phyloP scores from a whole-genome alignment of 2,888 invertebrate genomes.

The Spisula solida region DNA sequence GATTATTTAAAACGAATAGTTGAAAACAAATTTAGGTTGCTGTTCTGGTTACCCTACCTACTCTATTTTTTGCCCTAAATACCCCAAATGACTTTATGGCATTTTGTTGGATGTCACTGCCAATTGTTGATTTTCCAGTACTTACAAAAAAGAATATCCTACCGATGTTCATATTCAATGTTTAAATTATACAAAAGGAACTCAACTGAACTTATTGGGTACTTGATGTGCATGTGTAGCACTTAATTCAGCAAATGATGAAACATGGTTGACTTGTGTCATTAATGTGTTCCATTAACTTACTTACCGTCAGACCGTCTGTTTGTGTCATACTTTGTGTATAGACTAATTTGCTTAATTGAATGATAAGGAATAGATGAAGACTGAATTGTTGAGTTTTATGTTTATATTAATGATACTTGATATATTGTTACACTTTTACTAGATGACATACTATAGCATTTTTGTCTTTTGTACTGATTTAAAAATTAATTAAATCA shows the following conservation, averaged over 20 bases:
- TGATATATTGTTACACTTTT: background rate
- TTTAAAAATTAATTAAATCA: background rate
- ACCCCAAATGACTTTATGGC: no score
- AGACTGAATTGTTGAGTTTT: conserved; percentile 10
- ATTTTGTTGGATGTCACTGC: no score
- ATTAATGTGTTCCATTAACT: background rate
- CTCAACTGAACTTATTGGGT: no score
- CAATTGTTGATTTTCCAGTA: no score
- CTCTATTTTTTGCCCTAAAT: no score
- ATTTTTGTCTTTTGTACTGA: background rate
- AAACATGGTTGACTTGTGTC: background rate
- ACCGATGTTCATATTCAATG: no score
- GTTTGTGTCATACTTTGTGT: background rate
- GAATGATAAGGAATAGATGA: background rate
- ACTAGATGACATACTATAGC: background rate
- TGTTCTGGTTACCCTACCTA: no score
- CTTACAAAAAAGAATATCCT: no score
- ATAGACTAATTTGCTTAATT: background rate
- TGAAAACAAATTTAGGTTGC: no score
- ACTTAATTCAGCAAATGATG: conserved; percentile 9
- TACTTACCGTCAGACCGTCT: background rate
- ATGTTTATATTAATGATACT: background rate
- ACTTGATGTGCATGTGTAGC: background rate
- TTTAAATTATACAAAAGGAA: no score
- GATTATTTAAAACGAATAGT: no score